Percentiles rank a stretch among this genome's conserved stretches.
Evolutionary conservation across 1,140 invertebrate genomes (phyloP).

Genomic region (Luehdorfia chinensis): DNA sequence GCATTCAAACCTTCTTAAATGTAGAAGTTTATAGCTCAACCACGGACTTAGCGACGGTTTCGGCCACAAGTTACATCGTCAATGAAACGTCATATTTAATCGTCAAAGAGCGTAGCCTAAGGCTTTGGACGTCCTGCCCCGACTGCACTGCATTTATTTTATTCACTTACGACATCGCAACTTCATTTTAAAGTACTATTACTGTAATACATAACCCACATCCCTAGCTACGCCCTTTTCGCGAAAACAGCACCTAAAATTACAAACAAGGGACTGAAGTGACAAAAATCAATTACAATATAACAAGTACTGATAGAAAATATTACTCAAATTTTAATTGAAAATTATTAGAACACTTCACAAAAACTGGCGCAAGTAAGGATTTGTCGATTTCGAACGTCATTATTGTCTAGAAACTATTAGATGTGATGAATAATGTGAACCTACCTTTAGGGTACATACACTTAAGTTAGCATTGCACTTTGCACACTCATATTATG

Average conservation of each 20-base stretch:
- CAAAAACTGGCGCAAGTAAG: not conserved
- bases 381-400: not conserved
- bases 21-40: slow-evolving; percentile 45
- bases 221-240: not conserved
- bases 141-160: too few relatives aligned
- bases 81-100: slow-evolving; percentile 37
- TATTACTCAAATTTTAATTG: slow-evolving; percentile 1
- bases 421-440: not conserved
- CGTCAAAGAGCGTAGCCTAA: not conserved
- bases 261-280: slow-evolving; percentile 29
- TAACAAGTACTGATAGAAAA: slow-evolving; percentile 23
- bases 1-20: slow-evolving; percentile 34
- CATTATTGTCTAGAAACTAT: not conserved
- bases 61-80: slow-evolving; percentile 56
- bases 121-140: too few relatives aligned
- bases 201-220: not conserved
- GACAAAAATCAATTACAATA: too few relatives aligned
- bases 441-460: not conserved
- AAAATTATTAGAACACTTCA: not conserved
- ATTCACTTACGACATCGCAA: not conserved
- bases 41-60: slow-evolving; percentile 55
- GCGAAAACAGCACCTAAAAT: slow-evolving; percentile 32
- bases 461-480: not conserved
- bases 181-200: too few relatives aligned
- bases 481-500: not conserved